Evolutionary conservation across 2,113 vertebrate genomes (phyloP).

Genomic region (Psilopogon haemacephalus): DNA sequence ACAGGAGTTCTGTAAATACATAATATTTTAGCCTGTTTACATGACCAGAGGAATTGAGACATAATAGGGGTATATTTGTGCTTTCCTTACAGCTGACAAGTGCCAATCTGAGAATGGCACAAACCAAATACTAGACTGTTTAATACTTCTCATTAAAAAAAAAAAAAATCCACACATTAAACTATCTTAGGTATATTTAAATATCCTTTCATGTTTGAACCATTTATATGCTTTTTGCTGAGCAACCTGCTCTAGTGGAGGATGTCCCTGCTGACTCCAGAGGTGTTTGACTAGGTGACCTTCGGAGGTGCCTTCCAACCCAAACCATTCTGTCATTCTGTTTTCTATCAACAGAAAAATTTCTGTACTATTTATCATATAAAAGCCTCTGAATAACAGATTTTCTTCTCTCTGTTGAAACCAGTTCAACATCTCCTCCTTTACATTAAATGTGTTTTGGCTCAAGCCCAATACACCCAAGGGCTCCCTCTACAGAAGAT

Average conservation of each 20-base stretch:
- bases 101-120: not conserved
- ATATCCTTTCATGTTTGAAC: not conserved
- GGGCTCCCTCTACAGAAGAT: not conserved
- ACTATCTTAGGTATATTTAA: not conserved
- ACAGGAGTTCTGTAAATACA: not conserved
- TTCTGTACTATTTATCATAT: not conserved
- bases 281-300: no score
- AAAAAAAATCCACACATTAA: not conserved
- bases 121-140: not conserved
- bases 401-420: not conserved
- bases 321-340: no score
- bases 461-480: not conserved
- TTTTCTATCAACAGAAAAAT: not conserved
- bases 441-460: constrained; percentile 1
- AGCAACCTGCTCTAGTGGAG: not conserved
- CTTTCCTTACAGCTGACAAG: not conserved
- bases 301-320: no score
- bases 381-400: not conserved
- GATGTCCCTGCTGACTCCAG: no score
- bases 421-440: not conserved
- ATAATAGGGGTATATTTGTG: not conserved
- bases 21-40: not conserved
- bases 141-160: not conserved
- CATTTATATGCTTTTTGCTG: not conserved
- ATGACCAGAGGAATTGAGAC: not conserved